Evolutionary conservation across 2,888 invertebrate genomes (phyloP), one percentile per base, ranked within the genome.

Genomic region (Elysia crispata): DNA sequence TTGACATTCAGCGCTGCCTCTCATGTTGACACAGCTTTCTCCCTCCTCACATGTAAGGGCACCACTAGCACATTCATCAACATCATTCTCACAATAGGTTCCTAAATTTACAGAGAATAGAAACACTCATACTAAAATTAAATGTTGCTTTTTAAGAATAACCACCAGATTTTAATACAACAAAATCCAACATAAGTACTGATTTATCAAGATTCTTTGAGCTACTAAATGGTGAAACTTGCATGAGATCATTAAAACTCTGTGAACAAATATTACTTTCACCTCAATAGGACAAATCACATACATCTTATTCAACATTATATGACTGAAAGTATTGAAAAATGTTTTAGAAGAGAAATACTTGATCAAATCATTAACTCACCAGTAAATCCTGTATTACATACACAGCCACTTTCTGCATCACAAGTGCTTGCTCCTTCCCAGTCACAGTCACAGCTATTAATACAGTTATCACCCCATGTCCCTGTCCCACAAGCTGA

Each of bases 381-480:
- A 77, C 79, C 79, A 31, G 20, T 72, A 25, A 64, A 79, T 33
- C 79, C 79, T 54, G 30, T 6, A 23, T 67, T 66, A 28, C 79
- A 79, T 25, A 57, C 13, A 57, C 79, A 79, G 23, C 79, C 79
- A n/a, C 1, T 49, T 31, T 25, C 54, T n/a, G 57, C 23, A 30
- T 74, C 75, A 79, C 79, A 79, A 28, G 33, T 5, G 28, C 31
- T n/a, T 18, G 79, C 57, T 49, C 57, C 57, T 23, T 50, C 60
- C 75, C 64, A 66, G 67, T 25, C 31, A 28, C 79, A 79, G 33
- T 54, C 25, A 74, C 79, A 79, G 30, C 66, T 62, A 6, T 74
- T 20, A 50, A 67, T 41, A 79, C 79, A 79, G 50, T 79, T 54
- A 0, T 18, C 0, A 31, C 79, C 79, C 74, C 67, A 79, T 41